phyloP scores from a whole-genome alignment of 2,113 vertebrate genomes.

The Micromys minutus region DNA sequence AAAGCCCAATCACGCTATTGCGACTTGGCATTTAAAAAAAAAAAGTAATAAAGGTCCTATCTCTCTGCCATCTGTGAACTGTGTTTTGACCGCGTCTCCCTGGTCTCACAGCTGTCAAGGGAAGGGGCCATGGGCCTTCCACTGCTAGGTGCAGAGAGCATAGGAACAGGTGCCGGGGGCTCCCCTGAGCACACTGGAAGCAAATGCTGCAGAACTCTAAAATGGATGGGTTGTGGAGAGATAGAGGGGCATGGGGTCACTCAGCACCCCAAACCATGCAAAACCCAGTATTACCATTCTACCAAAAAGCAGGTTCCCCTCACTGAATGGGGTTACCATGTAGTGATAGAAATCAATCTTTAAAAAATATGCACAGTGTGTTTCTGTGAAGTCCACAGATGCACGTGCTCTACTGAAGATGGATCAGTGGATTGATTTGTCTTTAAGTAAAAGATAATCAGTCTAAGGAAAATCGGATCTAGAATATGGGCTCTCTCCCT shows the following conservation, averaged over 20 bases:
- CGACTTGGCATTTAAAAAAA: slow-evolving; percentile 77
- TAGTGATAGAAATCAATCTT: slow-evolving; percentile 10
- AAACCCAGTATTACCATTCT: background rate
- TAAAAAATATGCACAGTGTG: background rate
- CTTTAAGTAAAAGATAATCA: background rate
- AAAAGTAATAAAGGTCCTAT: slow-evolving; percentile 56
- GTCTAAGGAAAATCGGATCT: background rate
- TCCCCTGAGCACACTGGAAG: background rate
- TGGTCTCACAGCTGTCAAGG: slow-evolving; percentile 56
- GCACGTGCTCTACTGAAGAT: background rate
- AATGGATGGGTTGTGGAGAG: background rate
- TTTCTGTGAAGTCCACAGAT: background rate
- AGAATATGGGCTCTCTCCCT: background rate
- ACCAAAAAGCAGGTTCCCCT: background rate
- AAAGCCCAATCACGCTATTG: slow-evolving; percentile 72
- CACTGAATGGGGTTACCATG: background rate
- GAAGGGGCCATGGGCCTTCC: background rate
- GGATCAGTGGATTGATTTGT: background rate
- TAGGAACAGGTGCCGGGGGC: background rate
- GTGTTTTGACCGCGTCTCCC: slow-evolving; percentile 71
- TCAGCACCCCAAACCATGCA: background rate
- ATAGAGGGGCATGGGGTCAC: background rate
- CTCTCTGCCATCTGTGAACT: slow-evolving; percentile 61
- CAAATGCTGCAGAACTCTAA: background rate
- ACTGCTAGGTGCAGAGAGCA: background rate